These are phyloP conservation scores for Caradrina kadenii DNA, from an alignment of 2,888 invertebrate genomes.

Conservation along the genomic window DNA sequence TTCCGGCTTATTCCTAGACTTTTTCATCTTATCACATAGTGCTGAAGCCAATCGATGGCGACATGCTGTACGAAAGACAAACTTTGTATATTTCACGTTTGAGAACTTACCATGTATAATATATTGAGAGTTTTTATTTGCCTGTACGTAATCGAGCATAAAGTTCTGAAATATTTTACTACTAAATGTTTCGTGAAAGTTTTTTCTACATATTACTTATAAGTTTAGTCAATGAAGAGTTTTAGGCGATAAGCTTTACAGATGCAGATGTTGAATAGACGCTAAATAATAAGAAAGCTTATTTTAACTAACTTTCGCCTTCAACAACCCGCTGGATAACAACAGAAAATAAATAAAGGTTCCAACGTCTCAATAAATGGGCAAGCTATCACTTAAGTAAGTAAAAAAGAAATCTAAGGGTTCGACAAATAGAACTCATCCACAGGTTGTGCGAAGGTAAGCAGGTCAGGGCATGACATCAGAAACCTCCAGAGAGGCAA, in stretches of 20 bases:
- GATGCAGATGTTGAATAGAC: conserved; percentile 3
- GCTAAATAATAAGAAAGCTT: background rate
- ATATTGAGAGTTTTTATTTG: conserved; percentile 41
- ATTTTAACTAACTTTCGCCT: background rate
- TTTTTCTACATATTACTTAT: conserved; percentile 11
- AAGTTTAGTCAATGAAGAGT: conserved; percentile 1
- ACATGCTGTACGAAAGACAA: conserved; percentile 47
- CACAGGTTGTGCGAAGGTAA: conserved; percentile 64
- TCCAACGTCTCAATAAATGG: background rate
- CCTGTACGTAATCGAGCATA: conserved; percentile 16
- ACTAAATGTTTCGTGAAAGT: conserved; percentile 28
- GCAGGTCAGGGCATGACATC: conserved; percentile 68
- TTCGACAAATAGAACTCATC: conserved; percentile 33
- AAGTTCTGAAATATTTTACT: conserved; percentile 40
- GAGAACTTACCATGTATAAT: conserved; percentile 27
- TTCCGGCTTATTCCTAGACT: conserved; percentile 59
- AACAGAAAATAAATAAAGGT: background rate
- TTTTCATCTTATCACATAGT: conserved; percentile 63
- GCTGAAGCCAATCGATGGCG: conserved; percentile 51
- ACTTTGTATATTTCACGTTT: conserved; percentile 52
- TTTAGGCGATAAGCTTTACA: conserved; percentile 19
- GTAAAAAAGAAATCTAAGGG: conserved; percentile 13
- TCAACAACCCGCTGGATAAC: background rate
- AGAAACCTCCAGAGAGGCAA: conserved; percentile 71
- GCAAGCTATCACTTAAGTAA: conserved; percentile 1